Percentiles rank a stretch among this genome's conserved stretches.
These are phyloP conservation scores for Drosophila sturtevanti DNA, from an alignment of 1,140 invertebrate species.

Conservation along the genomic window DNA sequence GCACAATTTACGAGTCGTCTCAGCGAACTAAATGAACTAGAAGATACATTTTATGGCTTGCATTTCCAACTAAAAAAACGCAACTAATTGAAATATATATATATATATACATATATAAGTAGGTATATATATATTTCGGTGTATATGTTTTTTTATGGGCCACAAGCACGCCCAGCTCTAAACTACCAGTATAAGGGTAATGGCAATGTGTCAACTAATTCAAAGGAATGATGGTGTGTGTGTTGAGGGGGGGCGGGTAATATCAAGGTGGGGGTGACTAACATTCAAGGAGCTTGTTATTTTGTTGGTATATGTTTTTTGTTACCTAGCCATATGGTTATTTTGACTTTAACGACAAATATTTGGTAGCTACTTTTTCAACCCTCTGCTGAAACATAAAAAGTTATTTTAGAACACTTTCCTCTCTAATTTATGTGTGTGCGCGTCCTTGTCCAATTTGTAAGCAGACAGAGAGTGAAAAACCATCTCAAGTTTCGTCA, in stretches of 20 bases:
- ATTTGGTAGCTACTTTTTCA: constrained; percentile 13
- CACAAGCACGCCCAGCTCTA: constrained; percentile 43
- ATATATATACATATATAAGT: too few species aligned
- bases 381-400: constrained; percentile 16
- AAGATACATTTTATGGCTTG: constrained; percentile 61
- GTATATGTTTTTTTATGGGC: constrained; percentile 49
- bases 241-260: too few species aligned
- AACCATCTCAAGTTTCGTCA: constrained; percentile 47
- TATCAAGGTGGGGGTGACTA: constrained; percentile 64
- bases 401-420: constrained; percentile 47
- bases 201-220: constrained; percentile 54
- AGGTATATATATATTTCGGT: constrained; percentile 75
- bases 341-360: constrained; percentile 68
- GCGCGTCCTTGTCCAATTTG: constrained; percentile 56
- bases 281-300: constrained; percentile 47
- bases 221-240: neutral
- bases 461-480: constrained; percentile 19
- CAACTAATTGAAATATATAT: constrained; percentile 79
- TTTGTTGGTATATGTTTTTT: constrained; percentile 59
- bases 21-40: constrained; percentile 60
- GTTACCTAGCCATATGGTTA: constrained; percentile 74
- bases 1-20: constrained; percentile 70
- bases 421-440: constrained; percentile 52
- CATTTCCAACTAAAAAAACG: constrained; percentile 55
- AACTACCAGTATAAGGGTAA: constrained; percentile 21